Percentiles rank a stretch among this genome's conserved stretches.
Conservation (phyloP, 2,888 invertebrate genomes). For the Cheilosia soror region DNA sequence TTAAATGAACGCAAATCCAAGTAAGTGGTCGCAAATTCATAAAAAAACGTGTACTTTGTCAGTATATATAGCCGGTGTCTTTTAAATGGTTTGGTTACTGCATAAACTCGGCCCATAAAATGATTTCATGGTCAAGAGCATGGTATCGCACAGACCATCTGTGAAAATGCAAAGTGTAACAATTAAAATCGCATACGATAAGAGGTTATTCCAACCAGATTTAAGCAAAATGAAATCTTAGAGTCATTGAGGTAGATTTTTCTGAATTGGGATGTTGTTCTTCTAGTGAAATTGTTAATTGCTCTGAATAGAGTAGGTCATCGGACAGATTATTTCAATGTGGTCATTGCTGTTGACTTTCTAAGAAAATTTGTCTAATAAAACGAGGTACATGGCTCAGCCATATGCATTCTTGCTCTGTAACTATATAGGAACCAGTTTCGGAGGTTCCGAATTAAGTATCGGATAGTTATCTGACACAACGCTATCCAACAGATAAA, state of each 20-base stretch:
- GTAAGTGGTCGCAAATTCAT: constrained; percentile 7
- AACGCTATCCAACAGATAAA: too few species aligned
- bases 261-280: not conserved
- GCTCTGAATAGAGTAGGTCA: too few species aligned
- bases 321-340: not conserved
- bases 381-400: too few species aligned
- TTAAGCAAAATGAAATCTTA: not conserved
- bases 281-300: not conserved
- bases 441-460: too few species aligned
- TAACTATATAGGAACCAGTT: too few species aligned
- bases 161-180: not conserved
- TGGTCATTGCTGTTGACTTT: too few species aligned
- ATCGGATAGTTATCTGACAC: too few species aligned
- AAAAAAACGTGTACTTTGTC: not conserved
- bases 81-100: constrained; percentile 2
- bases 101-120: constrained; percentile 21
- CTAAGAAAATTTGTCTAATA: too few species aligned
- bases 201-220: not conserved
- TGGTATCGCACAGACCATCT: not conserved
- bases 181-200: not conserved
- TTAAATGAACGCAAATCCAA: not conserved
- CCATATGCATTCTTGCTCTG: too few species aligned
- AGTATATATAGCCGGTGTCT: constrained; percentile 2
- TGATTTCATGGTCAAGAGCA: constrained; percentile 33
- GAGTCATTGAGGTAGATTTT: not conserved